Evolutionary conservation across 2,797 vertebrate genomes (phyloP).

Genomic region (Intellagama lesueurii): DNA sequence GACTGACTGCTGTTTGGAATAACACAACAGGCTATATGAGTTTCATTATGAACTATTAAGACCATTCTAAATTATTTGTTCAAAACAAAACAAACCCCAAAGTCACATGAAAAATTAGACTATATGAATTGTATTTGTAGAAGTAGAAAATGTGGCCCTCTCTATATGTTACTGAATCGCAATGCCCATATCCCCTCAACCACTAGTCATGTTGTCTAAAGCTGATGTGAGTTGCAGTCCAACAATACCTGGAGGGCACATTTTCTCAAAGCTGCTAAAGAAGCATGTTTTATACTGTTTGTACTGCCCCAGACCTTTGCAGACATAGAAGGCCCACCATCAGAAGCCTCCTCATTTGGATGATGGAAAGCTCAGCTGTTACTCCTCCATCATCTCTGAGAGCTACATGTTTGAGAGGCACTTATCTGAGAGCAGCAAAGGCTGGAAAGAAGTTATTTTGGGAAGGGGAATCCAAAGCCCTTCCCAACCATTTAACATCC

Average conservation of each 20-base stretch:
- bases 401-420: too few relatives aligned
- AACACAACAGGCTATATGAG: too few relatives aligned
- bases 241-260: not conserved
- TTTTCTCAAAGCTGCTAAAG: not conserved
- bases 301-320: not conserved
- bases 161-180: not conserved
- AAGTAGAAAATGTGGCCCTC: not conserved
- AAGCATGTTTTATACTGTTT: not conserved
- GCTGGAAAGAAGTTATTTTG: not conserved
- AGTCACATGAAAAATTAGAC: not conserved
- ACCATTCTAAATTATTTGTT: not conserved
- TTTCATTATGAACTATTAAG: not conserved
- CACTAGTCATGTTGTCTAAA: not conserved
- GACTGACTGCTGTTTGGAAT: not conserved
- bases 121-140: not conserved
- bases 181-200: not conserved
- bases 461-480: not conserved
- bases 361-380: not conserved
- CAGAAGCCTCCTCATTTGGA: not conserved
- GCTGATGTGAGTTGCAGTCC: not conserved
- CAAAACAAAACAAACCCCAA: not conserved
- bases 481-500: not conserved
- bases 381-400: not conserved
- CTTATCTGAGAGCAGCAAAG: not conserved
- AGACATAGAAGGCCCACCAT: not conserved